Evolutionary conservation across 2,113 vertebrate genomes (phyloP).

Genomic region (Marcusenius ussheri): DNA sequence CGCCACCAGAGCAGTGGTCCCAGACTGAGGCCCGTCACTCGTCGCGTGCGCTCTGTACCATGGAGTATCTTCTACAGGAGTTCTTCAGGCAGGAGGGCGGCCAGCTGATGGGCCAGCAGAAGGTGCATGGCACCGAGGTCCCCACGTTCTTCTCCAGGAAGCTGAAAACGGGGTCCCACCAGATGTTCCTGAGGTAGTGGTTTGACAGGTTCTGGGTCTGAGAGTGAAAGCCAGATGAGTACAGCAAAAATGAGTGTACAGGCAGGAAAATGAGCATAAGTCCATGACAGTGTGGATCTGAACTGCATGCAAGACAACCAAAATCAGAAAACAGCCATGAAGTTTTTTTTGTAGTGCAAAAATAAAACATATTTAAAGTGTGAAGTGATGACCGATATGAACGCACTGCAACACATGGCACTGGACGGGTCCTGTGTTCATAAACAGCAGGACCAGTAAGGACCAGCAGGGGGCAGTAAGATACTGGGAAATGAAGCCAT

Average conservation of each 20-base stretch:
- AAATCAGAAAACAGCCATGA: background rate
- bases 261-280: background rate
- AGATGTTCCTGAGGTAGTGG: slow-evolving; percentile 76
- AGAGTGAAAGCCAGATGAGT: background rate
- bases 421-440: background rate
- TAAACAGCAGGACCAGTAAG: background rate
- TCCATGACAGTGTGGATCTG: background rate
- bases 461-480: slow-evolving; percentile 4
- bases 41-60: slow-evolving; percentile 66
- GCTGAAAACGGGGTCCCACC: slow-evolving; percentile 87
- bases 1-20: background rate
- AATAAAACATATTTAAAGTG: background rate
- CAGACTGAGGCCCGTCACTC: slow-evolving; percentile 35
- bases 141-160: slow-evolving; percentile 89
- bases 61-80: slow-evolving; percentile 77
- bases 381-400: background rate
- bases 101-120: slow-evolving; percentile 75
- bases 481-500: background rate
- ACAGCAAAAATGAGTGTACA: background rate
- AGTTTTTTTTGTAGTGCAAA: background rate
- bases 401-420: background rate
- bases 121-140: slow-evolving; percentile 73
- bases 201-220: slow-evolving; percentile 75
- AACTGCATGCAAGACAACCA: background rate
- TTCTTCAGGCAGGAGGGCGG: slow-evolving; percentile 75